Evolutionary conservation across 2,888 invertebrate species (phyloP).

Genomic region (Ennomos erosarius): DNA sequence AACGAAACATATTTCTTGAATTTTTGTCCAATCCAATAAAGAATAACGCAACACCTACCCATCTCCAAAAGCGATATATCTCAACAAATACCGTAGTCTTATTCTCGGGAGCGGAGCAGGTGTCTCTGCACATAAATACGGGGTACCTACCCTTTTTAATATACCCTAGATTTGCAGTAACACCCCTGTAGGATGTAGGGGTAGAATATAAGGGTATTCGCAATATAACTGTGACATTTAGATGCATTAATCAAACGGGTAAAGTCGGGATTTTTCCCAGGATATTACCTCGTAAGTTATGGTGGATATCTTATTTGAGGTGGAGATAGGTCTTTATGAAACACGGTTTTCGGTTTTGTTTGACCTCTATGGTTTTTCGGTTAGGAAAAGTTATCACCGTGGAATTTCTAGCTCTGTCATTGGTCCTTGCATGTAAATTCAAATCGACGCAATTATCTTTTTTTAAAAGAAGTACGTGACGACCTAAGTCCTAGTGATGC

Average conservation of each 20-base stretch:
- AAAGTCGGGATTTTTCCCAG: constrained; percentile 57
- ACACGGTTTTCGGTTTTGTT: neutral
- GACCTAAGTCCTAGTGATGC: no score
- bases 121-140: constrained; percentile 74
- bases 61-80: constrained; percentile 17
- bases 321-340: neutral
- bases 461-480: no score
- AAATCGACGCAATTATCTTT: no score
- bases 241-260: constrained; percentile 81
- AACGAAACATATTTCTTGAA: no score
- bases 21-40: no score
- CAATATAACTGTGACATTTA: constrained; percentile 78
- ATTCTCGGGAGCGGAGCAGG: constrained; percentile 53
- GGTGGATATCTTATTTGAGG: constrained; percentile 28
- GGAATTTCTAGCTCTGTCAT: no score
- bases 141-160: constrained; percentile 75
- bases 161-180: constrained; percentile 82
- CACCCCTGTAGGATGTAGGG: constrained; percentile 56
- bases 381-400: no score
- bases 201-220: constrained; percentile 61
- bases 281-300: constrained; percentile 68
- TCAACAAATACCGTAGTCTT: constrained; percentile 15
- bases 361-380: no score
- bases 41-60: no score
- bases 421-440: no score